Percentiles rank a stretch among this genome's conserved stretches.
Evolutionary conservation across 2,888 invertebrate genomes (phyloP).

Genomic region (Pollenia labialis): DNA sequence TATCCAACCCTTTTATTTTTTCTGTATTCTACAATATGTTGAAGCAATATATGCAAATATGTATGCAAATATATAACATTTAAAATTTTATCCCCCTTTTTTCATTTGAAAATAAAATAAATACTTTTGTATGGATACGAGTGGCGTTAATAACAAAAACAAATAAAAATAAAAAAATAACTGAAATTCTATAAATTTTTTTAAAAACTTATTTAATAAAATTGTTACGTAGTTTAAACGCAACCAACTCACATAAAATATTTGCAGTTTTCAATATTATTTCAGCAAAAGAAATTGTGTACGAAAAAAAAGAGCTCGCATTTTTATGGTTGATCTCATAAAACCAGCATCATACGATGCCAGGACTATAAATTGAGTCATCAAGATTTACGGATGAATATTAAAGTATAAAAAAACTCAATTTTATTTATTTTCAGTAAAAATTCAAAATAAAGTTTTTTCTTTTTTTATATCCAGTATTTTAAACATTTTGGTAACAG

Average conservation of each 20-base stretch:
- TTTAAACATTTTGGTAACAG: neutral
- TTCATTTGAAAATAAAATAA: slow-evolving; percentile 27
- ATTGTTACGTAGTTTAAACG: slow-evolving; percentile 34
- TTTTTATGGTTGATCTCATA: slow-evolving; percentile 48
- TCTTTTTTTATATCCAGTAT: neutral
- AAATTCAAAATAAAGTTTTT: neutral
- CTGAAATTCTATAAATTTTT: slow-evolving; percentile 10
- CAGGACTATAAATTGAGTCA: slow-evolving; percentile 31
- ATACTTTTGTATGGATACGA: neutral
- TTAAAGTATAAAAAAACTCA: neutral
- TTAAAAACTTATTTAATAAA: slow-evolving; percentile 22
- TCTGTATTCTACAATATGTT: neutral
- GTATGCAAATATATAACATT: slow-evolving; percentile 35
- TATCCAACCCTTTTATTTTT: too few species aligned
- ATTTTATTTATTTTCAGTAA: neutral
- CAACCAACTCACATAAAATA: slow-evolving; percentile 44
- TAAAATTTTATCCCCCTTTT: slow-evolving; percentile 30
- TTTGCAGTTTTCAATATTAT: slow-evolving; percentile 45
- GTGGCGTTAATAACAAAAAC: neutral
- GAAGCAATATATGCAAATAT: slow-evolving; percentile 18
- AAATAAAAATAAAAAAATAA: neutral
- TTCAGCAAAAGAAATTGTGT: slow-evolving; percentile 53
- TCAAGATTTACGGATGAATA: slow-evolving; percentile 15
- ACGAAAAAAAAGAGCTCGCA: slow-evolving; percentile 28
- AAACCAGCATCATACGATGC: slow-evolving; percentile 47